phyloP scores from a whole-genome alignment of 2,797 vertebrate species.

The Ctenopoma kingsleyae region DNA sequence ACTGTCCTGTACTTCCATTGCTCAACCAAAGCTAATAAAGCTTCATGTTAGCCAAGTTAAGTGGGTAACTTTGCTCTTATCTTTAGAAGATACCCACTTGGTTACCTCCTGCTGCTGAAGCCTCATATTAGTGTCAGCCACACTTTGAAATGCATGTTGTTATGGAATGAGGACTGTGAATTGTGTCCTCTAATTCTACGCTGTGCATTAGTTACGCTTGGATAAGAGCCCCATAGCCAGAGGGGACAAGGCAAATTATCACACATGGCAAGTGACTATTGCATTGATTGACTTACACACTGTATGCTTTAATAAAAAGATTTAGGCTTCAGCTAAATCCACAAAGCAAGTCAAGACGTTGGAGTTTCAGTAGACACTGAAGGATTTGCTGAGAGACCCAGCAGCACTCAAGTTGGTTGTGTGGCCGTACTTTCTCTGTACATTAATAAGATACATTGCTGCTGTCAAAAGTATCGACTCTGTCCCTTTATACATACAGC shows the following conservation, averaged over 20 bases:
- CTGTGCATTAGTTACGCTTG: too few relatives aligned
- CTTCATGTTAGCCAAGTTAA: too few relatives aligned
- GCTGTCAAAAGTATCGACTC: constrained; percentile 46
- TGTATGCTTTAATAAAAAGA: too few relatives aligned
- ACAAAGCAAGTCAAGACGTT: background rate
- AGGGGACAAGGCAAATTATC: background rate
- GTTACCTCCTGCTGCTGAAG: background rate
- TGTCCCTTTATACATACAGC: constrained; percentile 6
- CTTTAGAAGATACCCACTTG: too few relatives aligned
- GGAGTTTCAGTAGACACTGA: constrained; percentile 9
- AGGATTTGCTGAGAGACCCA: constrained; percentile 12
- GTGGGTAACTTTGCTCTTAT: too few relatives aligned
- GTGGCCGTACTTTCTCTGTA: constrained; percentile 35
- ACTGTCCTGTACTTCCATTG: too few relatives aligned
- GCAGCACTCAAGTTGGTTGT: constrained; percentile 7
- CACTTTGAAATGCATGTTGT: background rate
- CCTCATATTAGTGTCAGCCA: background rate
- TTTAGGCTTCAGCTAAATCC: too few relatives aligned
- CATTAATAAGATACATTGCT: constrained; percentile 55
- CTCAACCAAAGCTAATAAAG: too few relatives aligned
- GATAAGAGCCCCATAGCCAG: background rate
- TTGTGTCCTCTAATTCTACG: background rate
- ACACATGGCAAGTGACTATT: background rate
- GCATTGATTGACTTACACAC: too few relatives aligned
- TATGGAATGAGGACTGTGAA: background rate